Conservation (phyloP, 2,888 invertebrate species). For the Acronicta leporina region DNA sequence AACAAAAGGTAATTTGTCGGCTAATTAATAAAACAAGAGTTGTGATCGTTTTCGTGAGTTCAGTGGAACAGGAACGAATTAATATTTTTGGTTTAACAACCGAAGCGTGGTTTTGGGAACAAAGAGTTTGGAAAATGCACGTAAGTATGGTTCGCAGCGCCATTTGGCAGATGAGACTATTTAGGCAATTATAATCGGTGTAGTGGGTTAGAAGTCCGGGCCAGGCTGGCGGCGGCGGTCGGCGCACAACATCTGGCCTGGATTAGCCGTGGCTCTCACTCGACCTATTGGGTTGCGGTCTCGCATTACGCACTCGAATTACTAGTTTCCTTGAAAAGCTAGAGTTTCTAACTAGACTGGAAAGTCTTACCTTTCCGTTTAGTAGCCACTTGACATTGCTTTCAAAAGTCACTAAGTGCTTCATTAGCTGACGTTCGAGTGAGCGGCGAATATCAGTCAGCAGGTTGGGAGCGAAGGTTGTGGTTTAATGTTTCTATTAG, state of each 20-base stretch:
- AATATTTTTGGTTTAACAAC: conserved; percentile 23
- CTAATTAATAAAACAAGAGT: conserved; percentile 54
- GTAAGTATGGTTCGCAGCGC: conserved; percentile 48
- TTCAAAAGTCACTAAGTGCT: conserved; percentile 59
- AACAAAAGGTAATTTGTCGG: conserved; percentile 59
- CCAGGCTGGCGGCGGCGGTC: conserved; percentile 58
- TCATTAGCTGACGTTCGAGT: conserved; percentile 45
- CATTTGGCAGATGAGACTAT: conserved; percentile 81
- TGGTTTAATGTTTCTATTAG: conserved; percentile 66
- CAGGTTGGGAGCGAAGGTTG: conserved; percentile 28
- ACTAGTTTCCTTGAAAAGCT: conserved; percentile 71
- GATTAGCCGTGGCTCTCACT: conserved; percentile 70
- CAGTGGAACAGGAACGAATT: conserved; percentile 21
- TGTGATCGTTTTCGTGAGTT: conserved; percentile 30
- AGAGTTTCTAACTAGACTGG: conserved; percentile 71
- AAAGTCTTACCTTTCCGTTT: conserved; percentile 48
- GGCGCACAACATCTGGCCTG: conserved; percentile 79
- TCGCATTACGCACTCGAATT: conserved; percentile 74
- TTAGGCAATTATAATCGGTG: conserved; percentile 82
- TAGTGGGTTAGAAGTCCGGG: conserved; percentile 86
- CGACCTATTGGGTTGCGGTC: conserved; percentile 76
- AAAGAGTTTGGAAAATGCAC: conserved; percentile 9
- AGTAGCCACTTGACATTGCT: conserved; percentile 63
- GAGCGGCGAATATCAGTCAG: conserved; percentile 20
- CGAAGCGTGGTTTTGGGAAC: conserved; percentile 20